Conservation (phyloP, 2,113 vertebrate species). For the Bujurquina vittata region DNA sequence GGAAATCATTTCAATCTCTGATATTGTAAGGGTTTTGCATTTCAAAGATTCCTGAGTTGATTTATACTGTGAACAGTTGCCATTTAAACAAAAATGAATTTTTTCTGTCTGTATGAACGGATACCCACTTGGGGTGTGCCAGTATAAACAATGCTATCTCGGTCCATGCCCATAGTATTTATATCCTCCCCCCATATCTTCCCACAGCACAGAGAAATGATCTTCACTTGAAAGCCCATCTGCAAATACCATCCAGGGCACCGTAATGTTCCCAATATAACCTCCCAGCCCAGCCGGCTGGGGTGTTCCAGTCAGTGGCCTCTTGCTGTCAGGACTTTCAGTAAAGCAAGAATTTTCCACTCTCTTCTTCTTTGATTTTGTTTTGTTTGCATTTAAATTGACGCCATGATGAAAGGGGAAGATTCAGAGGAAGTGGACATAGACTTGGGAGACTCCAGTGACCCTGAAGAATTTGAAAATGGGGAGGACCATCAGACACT, state of each 20-base stretch:
- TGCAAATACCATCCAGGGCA: slow-evolving; percentile 78
- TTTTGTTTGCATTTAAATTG: slow-evolving; percentile 30
- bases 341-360: neutral
- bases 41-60: neutral
- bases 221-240: slow-evolving; percentile 69
- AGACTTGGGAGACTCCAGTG: slow-evolving; percentile 71
- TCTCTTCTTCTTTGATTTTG: neutral
- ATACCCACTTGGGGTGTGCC: slow-evolving; percentile 7
- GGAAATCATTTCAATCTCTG: neutral
- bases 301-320: slow-evolving; percentile 25
- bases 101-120: slow-evolving; percentile 2
- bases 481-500: slow-evolving; percentile 59
- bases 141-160: slow-evolving; percentile 29
- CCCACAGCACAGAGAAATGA: slow-evolving; percentile 61
- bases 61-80: neutral
- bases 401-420: slow-evolving; percentile 64
- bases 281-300: slow-evolving; percentile 48
- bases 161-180: slow-evolving; percentile 56
- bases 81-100: neutral
- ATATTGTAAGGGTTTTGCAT: neutral
- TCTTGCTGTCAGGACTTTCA: slow-evolving; percentile 22
- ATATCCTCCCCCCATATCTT: slow-evolving; percentile 52
- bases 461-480: slow-evolving; percentile 65
- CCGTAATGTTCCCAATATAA: slow-evolving; percentile 80
- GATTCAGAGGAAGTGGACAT: slow-evolving; percentile 77